Evolutionary conservation across 1,140 invertebrate genomes (phyloP).

Genomic region (Calliphora vicina): DNA sequence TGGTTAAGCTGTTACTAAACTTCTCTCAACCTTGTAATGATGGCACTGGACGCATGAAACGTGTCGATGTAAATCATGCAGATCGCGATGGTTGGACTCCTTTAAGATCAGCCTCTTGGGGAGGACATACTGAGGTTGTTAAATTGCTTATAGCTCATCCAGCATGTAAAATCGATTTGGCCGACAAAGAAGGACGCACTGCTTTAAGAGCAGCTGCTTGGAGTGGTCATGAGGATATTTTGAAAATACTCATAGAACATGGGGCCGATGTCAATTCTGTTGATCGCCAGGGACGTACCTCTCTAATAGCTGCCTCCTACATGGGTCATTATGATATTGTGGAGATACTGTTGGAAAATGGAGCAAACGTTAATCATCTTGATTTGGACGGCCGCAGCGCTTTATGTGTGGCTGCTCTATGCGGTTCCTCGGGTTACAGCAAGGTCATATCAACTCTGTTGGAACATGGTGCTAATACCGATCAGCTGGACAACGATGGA

Average conservation of each 20-base stretch:
- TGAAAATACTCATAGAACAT: constrained; percentile 73
- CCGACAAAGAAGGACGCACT: constrained; percentile 76
- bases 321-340: constrained; percentile 95
- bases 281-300: constrained; percentile 87
- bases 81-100: constrained; percentile 92
- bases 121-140: constrained; percentile 91
- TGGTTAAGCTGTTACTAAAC: constrained; percentile 70
- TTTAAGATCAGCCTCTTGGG: constrained; percentile 87
- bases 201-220: constrained; percentile 84
- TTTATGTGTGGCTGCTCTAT: constrained; percentile 90
- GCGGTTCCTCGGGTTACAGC: constrained; percentile 85
- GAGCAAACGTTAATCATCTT: constrained; percentile 85
- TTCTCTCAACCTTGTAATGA: constrained; percentile 58
- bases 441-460: constrained; percentile 77
- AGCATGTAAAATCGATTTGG: constrained; percentile 78
- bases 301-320: constrained; percentile 87
- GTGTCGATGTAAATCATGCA: constrained; percentile 81
- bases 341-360: constrained; percentile 81
- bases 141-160: constrained; percentile 78
- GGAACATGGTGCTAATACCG: constrained; percentile 85
- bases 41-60: constrained; percentile 66
- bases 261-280: constrained; percentile 82
- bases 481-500: constrained; percentile 89
- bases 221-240: constrained; percentile 83
- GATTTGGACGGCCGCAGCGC: constrained; percentile 92